Base-by-base conservation (phyloP, 2,888 invertebrate genomes). In the Tricholauxania praeusta region DNA sequence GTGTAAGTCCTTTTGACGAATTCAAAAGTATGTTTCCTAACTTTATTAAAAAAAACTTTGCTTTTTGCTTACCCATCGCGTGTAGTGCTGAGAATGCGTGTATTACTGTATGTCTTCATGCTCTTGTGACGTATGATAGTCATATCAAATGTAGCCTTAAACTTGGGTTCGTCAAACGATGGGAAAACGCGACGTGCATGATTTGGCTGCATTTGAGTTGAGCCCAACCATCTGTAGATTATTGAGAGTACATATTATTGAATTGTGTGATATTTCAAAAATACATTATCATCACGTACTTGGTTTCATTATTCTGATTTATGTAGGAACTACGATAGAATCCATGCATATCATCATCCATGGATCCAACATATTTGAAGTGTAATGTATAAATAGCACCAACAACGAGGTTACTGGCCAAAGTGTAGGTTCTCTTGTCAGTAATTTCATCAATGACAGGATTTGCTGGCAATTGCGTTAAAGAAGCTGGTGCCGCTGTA, bases 121-220 rank as follows among this genome's bases (percentile, higher is more conserved):
- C 75, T 84, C 65, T 73, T 80, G 75, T 83, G 88, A 57, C 83
- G 84, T 10, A 72, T 83, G 12, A 89, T 84, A 1, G 82, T 85
- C 2, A 91, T 79, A 49, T 89, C 87, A 82, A 93, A 94, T 0
- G 87, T 89, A 0, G 94, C 92, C 83, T 94, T 94, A 75, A 92
- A 88, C 14, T 89, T 90, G 0, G 94, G 94, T 80, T 94, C 94
- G 80, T 95, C 95, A 79, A 94, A 94, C 79, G 93, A 92, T 32
- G 95, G 95, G 84, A 95, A 94, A 0, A 92, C 94, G 77, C 88
- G 88, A 22, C 94, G 90, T 0, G 93, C 93, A 73, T 91, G 87
- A 2, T 91, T 90, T 1, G 92, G 89, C 86, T 93, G 89, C 81
- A 93, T 93, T 80, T 93, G 93, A 0, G 93, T 93, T 0, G 92